A percentile compares a stretch with the other conserved stretches of the same genome.
Conservation (phyloP, 2,888 invertebrate species). For the Plutella xylostella region DNA sequence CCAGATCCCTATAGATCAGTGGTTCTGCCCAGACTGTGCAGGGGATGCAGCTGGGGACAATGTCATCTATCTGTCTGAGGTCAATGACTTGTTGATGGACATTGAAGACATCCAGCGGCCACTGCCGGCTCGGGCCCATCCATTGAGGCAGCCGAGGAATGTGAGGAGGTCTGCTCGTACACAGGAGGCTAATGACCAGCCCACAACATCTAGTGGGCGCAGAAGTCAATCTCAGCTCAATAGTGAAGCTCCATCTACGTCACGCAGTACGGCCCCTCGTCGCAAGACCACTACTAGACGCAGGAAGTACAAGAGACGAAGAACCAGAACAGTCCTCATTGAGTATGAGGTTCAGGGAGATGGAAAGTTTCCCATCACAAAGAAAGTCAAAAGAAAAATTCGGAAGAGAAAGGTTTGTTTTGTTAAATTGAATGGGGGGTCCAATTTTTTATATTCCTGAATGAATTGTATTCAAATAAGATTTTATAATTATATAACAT, state of each 20-base stretch:
- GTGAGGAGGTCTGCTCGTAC: constrained; percentile 15
- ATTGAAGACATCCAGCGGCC: constrained; percentile 31
- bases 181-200: constrained; percentile 10
- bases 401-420: constrained; percentile 43
- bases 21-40: constrained; percentile 85
- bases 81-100: constrained; percentile 57
- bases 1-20: constrained; percentile 81
- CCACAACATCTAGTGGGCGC: constrained; percentile 27
- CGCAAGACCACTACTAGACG: constrained; percentile 20
- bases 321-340: constrained; percentile 72
- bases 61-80: constrained; percentile 32
- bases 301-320: constrained; percentile 41
- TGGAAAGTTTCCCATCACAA: constrained; percentile 72
- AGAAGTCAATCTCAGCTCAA: constrained; percentile 9
- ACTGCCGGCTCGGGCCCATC: constrained; percentile 30
- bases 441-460: no score
- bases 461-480: no score
- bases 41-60: constrained; percentile 30
- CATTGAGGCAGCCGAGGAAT: constrained; percentile 21
- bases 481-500: no score
- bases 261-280: constrained; percentile 22
- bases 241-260: constrained; percentile 9
- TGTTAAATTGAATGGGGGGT: neutral
- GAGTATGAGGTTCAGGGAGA: constrained; percentile 75
- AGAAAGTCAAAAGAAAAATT: constrained; percentile 49